Conservation (phyloP, 2,797 vertebrate species). For the Sebastes ruberrimus region DNA sequence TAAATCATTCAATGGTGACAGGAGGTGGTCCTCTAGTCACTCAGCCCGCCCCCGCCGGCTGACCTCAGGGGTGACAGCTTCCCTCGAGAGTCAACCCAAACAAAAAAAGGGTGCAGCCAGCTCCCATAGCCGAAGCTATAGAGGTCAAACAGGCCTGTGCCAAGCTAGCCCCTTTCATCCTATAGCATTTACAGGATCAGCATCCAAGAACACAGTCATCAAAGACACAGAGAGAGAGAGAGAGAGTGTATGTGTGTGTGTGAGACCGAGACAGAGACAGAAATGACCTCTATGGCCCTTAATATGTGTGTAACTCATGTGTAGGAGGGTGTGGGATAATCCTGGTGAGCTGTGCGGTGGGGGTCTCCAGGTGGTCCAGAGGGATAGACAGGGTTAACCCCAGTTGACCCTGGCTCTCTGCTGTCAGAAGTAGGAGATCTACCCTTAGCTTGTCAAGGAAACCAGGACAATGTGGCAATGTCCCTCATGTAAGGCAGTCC, state of each 20-base stretch:
- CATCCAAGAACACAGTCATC: constrained; percentile 42
- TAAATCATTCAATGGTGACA: constrained; percentile 79
- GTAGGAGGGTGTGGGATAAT: constrained; percentile 66
- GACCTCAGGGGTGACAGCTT: constrained; percentile 70
- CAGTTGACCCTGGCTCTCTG: constrained; percentile 63
- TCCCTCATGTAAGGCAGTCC: constrained; percentile 34
- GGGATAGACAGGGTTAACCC: constrained; percentile 75
- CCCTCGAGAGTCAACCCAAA: constrained; percentile 67
- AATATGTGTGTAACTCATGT: constrained; percentile 47
- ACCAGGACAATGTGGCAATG: constrained; percentile 56
- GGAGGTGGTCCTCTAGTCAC: constrained; percentile 67
- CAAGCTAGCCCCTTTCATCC: constrained; percentile 66
- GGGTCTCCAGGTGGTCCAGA: constrained; percentile 74
- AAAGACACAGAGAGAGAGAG: constrained; percentile 23
- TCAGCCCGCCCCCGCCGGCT: constrained; percentile 51
- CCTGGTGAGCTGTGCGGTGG: constrained; percentile 40
- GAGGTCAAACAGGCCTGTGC: constrained; percentile 59
- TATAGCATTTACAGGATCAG: constrained; percentile 59
- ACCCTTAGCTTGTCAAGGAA: constrained; percentile 56
- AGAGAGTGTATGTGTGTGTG: neutral
- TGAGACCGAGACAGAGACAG: constrained; percentile 6
- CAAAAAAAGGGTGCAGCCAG: constrained; percentile 68
- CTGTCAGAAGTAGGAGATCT: constrained; percentile 64
- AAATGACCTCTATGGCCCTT: constrained; percentile 52
- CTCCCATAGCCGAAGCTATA: constrained; percentile 57